These are phyloP conservation scores for Tautogolabrus adspersus DNA, from an alignment of 2,113 vertebrate genomes.

Conservation along the genomic window DNA sequence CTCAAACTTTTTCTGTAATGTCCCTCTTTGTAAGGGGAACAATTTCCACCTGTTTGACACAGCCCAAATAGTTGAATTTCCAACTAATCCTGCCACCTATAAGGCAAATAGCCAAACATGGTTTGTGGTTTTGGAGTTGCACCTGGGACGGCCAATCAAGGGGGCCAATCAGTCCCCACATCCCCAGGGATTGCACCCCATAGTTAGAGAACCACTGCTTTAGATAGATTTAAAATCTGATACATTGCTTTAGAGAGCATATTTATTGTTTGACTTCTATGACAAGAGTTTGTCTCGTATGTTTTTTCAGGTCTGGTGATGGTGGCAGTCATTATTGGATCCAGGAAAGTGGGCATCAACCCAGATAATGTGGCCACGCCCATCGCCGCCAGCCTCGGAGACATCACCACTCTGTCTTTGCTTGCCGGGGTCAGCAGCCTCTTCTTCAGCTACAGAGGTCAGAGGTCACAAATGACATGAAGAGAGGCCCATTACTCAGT, in stretches of 20 bases:
- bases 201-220: no score
- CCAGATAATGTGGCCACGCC: conserved; percentile 96
- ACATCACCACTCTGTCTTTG: conserved; percentile 90
- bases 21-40: no score
- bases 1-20: no score
- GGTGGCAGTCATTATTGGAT: conserved; percentile 89
- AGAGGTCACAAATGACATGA: conserved; percentile 29
- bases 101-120: no score
- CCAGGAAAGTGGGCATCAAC: conserved; percentile 91
- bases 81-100: no score
- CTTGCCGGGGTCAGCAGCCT: conserved; percentile 89
- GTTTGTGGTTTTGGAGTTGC: no score
- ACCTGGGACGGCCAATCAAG: no score
- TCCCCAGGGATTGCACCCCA: no score
- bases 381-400: conserved; percentile 93
- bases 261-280: background rate
- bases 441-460: conserved; percentile 89
- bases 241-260: background rate
- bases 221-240: no score
- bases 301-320: conserved; percentile 87
- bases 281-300: background rate
- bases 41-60: no score
- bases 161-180: no score
- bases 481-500: background rate
- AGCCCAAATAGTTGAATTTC: no score